Conservation (phyloP, 1,140 invertebrate genomes). For the Neuroterus valhalla region DNA sequence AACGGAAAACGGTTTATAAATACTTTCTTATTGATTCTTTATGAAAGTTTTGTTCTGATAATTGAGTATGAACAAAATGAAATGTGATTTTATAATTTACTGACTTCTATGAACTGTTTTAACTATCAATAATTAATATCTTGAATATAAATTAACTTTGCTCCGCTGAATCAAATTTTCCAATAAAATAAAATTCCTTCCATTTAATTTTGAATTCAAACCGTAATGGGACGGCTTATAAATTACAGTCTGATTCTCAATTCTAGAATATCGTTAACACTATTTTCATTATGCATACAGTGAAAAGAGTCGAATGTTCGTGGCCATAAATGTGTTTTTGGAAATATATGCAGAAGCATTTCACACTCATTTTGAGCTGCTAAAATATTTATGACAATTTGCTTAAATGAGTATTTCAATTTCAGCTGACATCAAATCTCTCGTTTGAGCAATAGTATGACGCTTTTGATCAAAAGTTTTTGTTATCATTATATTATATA, state of each 20-base stretch:
- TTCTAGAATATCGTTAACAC: slow-evolving; percentile 21
- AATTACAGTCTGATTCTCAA: neutral
- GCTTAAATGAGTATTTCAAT: neutral
- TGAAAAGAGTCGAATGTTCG: slow-evolving; percentile 28
- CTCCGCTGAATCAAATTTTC: too few species aligned
- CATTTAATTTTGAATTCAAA: neutral
- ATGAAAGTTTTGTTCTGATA: too few species aligned
- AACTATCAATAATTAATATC: too few species aligned
- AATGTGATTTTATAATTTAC: too few species aligned
- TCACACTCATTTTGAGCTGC: slow-evolving; percentile 33
- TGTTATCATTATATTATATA: too few species aligned
- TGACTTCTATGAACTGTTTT: too few species aligned
- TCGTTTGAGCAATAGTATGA: neutral
- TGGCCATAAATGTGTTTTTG: neutral
- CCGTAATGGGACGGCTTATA: neutral
- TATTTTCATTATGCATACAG: neutral
- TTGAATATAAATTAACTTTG: too few species aligned
- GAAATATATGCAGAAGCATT: slow-evolving; percentile 35
- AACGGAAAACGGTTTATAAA: neutral
- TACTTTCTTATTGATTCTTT: too few species aligned
- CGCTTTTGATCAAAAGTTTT: too few species aligned
- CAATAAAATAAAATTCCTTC: too few species aligned
- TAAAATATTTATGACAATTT: slow-evolving; percentile 11
- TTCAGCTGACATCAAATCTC: too few species aligned
- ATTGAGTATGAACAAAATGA: too few species aligned